Evolutionary conservation across 2,888 invertebrate genomes (phyloP), one percentile per base, ranked within the genome.

Genomic region (Drosophila ustulata): DNA sequence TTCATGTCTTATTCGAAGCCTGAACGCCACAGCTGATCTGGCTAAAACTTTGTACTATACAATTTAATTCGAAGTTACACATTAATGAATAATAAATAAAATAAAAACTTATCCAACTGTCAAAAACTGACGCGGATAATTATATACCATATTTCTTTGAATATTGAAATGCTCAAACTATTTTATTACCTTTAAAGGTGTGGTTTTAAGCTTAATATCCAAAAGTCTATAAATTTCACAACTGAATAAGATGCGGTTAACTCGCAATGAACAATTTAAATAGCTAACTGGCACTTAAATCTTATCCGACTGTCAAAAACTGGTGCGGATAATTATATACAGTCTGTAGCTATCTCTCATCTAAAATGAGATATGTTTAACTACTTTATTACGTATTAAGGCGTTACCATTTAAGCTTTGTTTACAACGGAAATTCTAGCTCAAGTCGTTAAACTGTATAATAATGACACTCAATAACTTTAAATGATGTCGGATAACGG

Each of bases 401-500:
- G 32, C 32, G n/a, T 37, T 34, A 4, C 11, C 28, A 18, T 3
- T n/a, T 41, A 45, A 43, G n/a, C 43, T n/a, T 18, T 32, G 32
- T 45, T 56, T 25, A 46, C 13, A 9, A 32, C 34, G 9, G 25
- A 46, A 34, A 46, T 46, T 43, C 2, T 6, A 13, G 8, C 11
- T 9, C 5, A 25, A 8, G 9, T 32, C 45, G 9, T 32, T 32
- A 45, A n/a, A 13, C 25, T 25, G 25, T 25, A 4, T 11, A 32
- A 32, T 6, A 45, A 55, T 45, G 13, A 56, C 32, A 23, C 32
- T 34, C 32, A 9, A 56, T 56, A 56, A 25, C 34, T 34, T 56
- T n/a, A 56, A 56, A 26, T 9, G 45, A 26, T 56, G 43, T 18
- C 55, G 55, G 43, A 43, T 55, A 55, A 45, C 23, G 11, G 18